Conservation (phyloP, 2,888 invertebrate genomes). For the Drosophila subquinaria region DNA sequence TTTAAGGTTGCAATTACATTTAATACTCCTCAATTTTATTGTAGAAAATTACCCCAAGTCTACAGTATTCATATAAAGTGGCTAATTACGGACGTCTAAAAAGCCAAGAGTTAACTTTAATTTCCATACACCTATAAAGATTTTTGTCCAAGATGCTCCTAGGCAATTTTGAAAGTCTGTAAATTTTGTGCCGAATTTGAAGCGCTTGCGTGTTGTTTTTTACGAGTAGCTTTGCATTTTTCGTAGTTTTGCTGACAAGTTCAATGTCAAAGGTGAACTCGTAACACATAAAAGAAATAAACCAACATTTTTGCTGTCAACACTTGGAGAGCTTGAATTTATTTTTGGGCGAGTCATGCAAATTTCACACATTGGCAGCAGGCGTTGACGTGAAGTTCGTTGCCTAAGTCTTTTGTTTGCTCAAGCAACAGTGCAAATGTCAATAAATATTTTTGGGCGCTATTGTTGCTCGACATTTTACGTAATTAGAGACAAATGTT, state of each 20-base stretch:
- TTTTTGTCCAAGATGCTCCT: constrained; percentile 4
- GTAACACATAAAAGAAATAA: constrained; percentile 12
- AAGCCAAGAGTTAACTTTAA: constrained; percentile 9
- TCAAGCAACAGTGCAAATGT: constrained; percentile 47
- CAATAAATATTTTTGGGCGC: constrained; percentile 44
- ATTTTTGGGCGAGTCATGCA: constrained; percentile 28
- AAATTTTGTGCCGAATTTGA: constrained; percentile 32
- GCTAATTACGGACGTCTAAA: constrained; percentile 8
- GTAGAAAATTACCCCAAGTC: constrained; percentile 12
- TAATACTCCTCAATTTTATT: constrained; percentile 23
- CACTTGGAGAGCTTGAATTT: not conserved
- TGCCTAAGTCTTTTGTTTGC: constrained; percentile 75
- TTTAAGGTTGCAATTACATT: constrained; percentile 45
- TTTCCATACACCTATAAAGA: constrained; percentile 10
- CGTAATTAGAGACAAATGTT: constrained; percentile 66
- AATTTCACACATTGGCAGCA: constrained; percentile 19
- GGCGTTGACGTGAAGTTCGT: constrained; percentile 55
- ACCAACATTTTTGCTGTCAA: constrained; percentile 17
- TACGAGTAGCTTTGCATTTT: constrained; percentile 7
- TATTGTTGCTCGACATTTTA: constrained; percentile 51
- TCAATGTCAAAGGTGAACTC: constrained; percentile 75
- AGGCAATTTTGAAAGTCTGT: constrained; percentile 29
- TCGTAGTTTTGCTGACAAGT: constrained; percentile 59
- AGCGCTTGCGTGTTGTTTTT: constrained; percentile 31
- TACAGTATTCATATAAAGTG: constrained; percentile 13